These are phyloP conservation scores for Dallia pectoralis DNA, from an alignment of 2,797 vertebrate species.

Conservation along the genomic window DNA sequence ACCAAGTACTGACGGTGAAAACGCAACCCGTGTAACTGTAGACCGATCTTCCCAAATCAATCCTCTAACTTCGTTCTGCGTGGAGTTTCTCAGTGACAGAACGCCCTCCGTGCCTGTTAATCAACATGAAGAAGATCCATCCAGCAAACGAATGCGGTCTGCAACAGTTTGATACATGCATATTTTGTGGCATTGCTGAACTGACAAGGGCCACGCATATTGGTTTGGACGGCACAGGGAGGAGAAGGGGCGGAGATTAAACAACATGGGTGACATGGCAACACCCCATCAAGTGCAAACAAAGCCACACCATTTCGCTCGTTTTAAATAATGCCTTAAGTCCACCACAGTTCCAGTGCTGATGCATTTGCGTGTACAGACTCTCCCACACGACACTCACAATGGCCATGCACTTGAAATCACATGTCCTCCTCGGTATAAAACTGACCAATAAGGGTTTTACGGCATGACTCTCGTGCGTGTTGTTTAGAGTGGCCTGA, in stretches of 20 bases:
- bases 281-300: neutral
- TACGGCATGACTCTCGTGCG: conserved; percentile 25
- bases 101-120: conserved; percentile 14
- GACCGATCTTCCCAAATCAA: conserved; percentile 14
- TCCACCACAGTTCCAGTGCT: neutral
- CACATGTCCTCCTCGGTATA: conserved; percentile 9
- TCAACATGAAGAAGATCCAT: conserved; percentile 24
- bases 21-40: neutral
- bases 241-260: neutral
- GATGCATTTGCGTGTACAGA: neutral
- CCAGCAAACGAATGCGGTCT: conserved; percentile 28
- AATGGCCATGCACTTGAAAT: conserved; percentile 6
- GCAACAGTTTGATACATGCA: conserved; percentile 18
- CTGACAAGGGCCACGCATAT: conserved; percentile 28
- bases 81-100: neutral
- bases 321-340: neutral
- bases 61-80: conserved; percentile 20
- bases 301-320: neutral
- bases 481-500: conserved; percentile 9
- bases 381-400: neutral
- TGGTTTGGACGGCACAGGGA: conserved; percentile 24
- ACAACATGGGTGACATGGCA: neutral
- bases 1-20: too few species aligned
- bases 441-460: conserved; percentile 12
- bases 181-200: conserved; percentile 26